Percentiles rank a stretch among this genome's conserved stretches.
Evolutionary conservation across 2,113 vertebrate genomes (phyloP).

Genomic region (Channa argus): DNA sequence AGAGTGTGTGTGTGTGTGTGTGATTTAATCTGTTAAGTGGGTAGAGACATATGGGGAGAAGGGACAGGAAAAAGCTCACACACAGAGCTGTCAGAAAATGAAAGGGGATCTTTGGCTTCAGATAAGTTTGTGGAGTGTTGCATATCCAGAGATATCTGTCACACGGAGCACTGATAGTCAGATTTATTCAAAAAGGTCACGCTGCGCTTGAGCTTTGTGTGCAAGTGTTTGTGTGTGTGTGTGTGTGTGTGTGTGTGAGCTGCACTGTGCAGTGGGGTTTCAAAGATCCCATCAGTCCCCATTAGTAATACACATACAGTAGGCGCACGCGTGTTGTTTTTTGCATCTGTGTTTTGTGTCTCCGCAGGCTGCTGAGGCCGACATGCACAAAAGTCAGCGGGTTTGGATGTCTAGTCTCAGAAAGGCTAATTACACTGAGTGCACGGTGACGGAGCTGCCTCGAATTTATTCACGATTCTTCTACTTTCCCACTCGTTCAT

Average conservation of each 20-base stretch:
- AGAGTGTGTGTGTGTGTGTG: constrained; percentile 22
- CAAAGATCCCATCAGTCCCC: constrained; percentile 47
- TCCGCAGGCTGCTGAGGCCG: constrained; percentile 1
- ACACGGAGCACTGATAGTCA: constrained; percentile 56
- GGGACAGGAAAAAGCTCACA: constrained; percentile 26
- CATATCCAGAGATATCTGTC: constrained; percentile 66
- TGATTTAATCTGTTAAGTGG: constrained; percentile 72
- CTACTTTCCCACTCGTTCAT: constrained; percentile 40
- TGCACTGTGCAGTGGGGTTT: constrained; percentile 19
- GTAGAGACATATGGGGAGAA: constrained; percentile 56
- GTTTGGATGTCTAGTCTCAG: constrained; percentile 28
- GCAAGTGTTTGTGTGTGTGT: constrained; percentile 7
- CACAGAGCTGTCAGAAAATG: constrained; percentile 60
- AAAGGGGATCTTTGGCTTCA: constrained; percentile 61
- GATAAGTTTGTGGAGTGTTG: constrained; percentile 68
- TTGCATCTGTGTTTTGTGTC: background rate
- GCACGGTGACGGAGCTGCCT: constrained; percentile 42
- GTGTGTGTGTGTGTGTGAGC: constrained; percentile 20
- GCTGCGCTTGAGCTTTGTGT: constrained; percentile 19
- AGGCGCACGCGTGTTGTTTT: constrained; percentile 1
- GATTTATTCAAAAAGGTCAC: constrained; percentile 71
- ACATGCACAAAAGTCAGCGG: background rate
- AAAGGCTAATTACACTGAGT: constrained; percentile 55
- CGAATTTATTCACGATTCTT: constrained; percentile 54
- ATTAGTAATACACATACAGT: constrained; percentile 4